Evolutionary conservation across 2,113 vertebrate genomes (phyloP), one percentile per base, ranked within the genome.

Genomic region (Mirounga angustirostris): DNA sequence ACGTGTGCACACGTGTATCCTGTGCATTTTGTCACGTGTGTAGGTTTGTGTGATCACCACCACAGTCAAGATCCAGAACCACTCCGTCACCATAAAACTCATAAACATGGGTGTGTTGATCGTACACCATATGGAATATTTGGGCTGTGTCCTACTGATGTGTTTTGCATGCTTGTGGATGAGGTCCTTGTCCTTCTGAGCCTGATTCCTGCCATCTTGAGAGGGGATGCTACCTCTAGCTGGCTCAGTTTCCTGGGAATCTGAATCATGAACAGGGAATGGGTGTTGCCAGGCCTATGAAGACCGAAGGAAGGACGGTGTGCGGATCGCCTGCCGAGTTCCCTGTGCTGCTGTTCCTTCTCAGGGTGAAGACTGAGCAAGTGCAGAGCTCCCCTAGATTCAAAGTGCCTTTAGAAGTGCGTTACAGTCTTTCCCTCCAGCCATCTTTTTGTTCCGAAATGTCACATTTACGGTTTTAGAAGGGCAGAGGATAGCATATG

Each of bases 241-340:
- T 5, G 8, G 58, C 21, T 28, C 54, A 2, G 36, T 3, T 30
- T 73, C n/a, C 81, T 74, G 1, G 50, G 81, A n/a, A 3, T 76
- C 54, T 22, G 76, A 18, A 6, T 33, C 9, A 5, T 8, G 15
- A 33, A 8, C 9, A 33, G 46, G 10, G 9, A 2, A 11, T 7
- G 76, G 46, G 46, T 19, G 28, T 28, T 28, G 24, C 14, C 14
- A 6, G 40, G 22, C 28, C 24, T 43, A 11, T 12, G 50, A 65
- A 33, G 43, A 87, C 46, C 28, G 43, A 43, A 69, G 7, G n/a
- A 15, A 26, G 50, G 63, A 15, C 5, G 0, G 6, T 59, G 14
- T 30, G 0, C 0, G 1, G 74, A 43, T 43, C 13, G 7, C 40
- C 33, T 0, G 0, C 46, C 21, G 0, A 28, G 56, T 14, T 3